Base-by-base conservation (phyloP, 2,797 vertebrate species). In the Phalanger gymnotis region DNA sequence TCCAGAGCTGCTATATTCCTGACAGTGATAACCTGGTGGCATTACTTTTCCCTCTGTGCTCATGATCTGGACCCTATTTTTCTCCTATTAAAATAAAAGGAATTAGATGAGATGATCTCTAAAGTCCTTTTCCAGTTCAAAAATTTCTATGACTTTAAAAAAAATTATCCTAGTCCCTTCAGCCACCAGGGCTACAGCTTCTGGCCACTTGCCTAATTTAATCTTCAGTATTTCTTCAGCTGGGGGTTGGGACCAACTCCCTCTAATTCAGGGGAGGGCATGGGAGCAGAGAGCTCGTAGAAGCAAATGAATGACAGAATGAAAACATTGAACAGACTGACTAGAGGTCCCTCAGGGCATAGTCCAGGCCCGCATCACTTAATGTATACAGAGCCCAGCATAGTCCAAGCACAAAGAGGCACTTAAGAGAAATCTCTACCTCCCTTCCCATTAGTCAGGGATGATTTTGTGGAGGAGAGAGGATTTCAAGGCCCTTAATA, bases 311-410 rank as follows among this genome's bases (percentile, higher is more conserved):
- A 81, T 81, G 73, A 58, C 2, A 55, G 31, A 94, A 87, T 93
- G 87, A 87, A 93, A 91, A 56, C 87, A 34, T 91, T 47, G 57
- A 53, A 94, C 91, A 93, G 55, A 92, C 55, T 73, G 55, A 91
- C 53, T 73, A 30, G 91, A 54, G 34, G 27, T 58, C n/a, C 87
- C 52, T 91, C 47, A 90, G 92, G 92, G 54, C 54, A 58, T n/a
- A 92, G 94, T 55, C 47, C 91, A 4, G 0, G 0, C 28, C 12
- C 54, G 6, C 53, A 0, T 58, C 19, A 30, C 14, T 94, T 73
- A 81, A 81, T 81, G 73, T n/a, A 4, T 87, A 6, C 51, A 7
- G 5, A 73, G 90, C 51, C 5, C 28, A 93, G 90, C 22, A 12
- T 31, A 27, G 53, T 28, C 57, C 34, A 19, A 90, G 54, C 30